Percentiles rank a stretch among this genome's conserved stretches.
These are phyloP conservation scores for Sphaeridia pumilis DNA, from an alignment of 2,888 invertebrate species.

Conservation along the genomic window DNA sequence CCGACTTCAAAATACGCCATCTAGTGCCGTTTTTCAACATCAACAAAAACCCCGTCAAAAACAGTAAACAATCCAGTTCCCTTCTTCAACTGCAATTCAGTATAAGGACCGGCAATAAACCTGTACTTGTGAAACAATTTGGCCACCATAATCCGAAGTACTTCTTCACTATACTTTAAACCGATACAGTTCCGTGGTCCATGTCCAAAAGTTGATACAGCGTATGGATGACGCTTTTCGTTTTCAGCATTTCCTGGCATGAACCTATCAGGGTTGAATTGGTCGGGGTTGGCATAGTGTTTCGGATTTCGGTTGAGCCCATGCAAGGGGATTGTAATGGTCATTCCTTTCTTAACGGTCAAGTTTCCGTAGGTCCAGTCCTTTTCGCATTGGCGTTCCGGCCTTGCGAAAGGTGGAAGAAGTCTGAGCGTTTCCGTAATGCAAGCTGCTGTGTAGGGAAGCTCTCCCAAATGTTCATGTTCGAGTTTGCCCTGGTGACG, in stretches of 20 bases:
- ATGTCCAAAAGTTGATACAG: constrained; percentile 8
- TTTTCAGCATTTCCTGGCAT: constrained; percentile 25
- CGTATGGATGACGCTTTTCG: constrained; percentile 20
- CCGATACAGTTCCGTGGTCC: constrained; percentile 12
- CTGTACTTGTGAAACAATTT: too few species aligned
- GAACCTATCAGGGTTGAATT: constrained; percentile 25
- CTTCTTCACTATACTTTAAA: background rate
- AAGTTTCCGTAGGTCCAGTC: constrained; percentile 28
- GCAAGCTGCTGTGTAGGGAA: constrained; percentile 21
- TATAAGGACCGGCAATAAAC: too few species aligned
- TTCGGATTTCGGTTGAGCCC: constrained; percentile 21
- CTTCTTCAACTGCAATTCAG: too few species aligned
- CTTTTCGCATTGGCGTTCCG: constrained; percentile 28
- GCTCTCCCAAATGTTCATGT: constrained; percentile 20
- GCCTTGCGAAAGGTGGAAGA: constrained; percentile 21
- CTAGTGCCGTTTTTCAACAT: too few species aligned
- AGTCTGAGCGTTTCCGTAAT: constrained; percentile 23
- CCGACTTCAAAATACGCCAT: too few species aligned
- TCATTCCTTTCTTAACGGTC: constrained; percentile 21
- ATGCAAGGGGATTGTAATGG: constrained; percentile 22
- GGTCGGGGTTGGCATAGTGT: constrained; percentile 18
- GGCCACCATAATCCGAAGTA: too few species aligned
- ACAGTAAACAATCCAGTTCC: too few species aligned
- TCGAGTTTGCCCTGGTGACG: constrained; percentile 21
- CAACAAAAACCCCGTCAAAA: too few species aligned